A percentile compares a stretch with the other conserved stretches of the same genome.
phyloP scores from a whole-genome alignment of 2,797 vertebrate genomes.

The Alcedo quadribrachys region DNA sequence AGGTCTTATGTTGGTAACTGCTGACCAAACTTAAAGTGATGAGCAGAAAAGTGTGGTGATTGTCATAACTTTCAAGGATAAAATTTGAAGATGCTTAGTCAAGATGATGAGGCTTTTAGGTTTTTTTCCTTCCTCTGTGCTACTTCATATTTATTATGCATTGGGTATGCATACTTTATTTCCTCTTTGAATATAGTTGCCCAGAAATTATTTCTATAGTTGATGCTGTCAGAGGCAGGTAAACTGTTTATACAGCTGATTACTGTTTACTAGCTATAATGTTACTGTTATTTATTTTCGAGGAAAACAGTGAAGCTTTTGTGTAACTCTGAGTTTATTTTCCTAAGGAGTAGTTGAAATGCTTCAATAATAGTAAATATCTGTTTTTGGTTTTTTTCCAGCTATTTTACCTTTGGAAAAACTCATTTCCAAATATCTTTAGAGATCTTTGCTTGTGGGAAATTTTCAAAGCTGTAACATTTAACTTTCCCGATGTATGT shows the following conservation, averaged over 20 bases:
- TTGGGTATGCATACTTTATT: neutral
- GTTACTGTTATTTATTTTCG: constrained; percentile 87
- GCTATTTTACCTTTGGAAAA: constrained; percentile 31
- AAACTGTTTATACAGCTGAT: constrained; percentile 92
- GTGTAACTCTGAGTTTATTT: constrained; percentile 86
- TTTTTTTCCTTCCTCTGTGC: neutral
- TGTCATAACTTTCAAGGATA: neutral
- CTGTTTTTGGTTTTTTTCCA: neutral
- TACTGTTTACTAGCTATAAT: constrained; percentile 84
- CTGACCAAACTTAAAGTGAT: neutral
- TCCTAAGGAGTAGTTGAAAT: constrained; percentile 79
- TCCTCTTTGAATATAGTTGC: constrained; percentile 17
- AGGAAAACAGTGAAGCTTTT: constrained; percentile 83
- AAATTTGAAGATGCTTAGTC: neutral
- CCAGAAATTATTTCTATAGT: constrained; percentile 69
- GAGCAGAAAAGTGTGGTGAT: neutral
- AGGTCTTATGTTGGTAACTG: neutral
- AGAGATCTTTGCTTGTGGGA: neutral
- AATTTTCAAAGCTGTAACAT: neutral
- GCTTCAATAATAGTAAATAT: constrained; percentile 56
- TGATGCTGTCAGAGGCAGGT: constrained; percentile 81
- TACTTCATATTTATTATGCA: neutral
- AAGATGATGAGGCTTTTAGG: neutral
- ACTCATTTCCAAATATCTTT: neutral
- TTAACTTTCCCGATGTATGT: neutral